Evolutionary conservation across 2,113 vertebrate genomes (phyloP).

Genomic region (Pagrus major): DNA sequence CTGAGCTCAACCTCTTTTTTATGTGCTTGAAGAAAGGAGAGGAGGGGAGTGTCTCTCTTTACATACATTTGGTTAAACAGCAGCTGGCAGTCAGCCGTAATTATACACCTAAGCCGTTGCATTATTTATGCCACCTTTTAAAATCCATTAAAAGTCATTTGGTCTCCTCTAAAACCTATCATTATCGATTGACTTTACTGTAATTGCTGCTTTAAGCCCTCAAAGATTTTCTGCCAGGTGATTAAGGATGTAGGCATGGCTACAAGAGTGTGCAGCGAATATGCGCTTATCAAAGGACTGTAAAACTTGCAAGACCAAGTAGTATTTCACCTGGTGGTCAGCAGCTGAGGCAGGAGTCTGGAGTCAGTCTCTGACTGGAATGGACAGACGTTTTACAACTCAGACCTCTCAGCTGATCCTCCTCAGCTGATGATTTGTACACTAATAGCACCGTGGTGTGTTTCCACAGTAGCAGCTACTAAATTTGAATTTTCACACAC

Average conservation of each 20-base stretch:
- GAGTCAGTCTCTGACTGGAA: constrained; percentile 8
- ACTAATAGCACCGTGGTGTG: constrained; percentile 4
- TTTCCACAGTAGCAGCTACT: constrained; percentile 1
- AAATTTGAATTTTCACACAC: constrained; percentile 15
- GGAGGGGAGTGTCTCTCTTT: constrained; percentile 36
- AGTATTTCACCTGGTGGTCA: constrained; percentile 69
- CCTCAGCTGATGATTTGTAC: constrained; percentile 32
- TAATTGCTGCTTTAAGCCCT: constrained; percentile 83
- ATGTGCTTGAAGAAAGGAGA: constrained; percentile 1
- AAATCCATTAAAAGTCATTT: constrained; percentile 84
- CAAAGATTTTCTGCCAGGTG: constrained; percentile 82
- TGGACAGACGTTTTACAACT: constrained; percentile 38
- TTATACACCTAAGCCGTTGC: constrained; percentile 78
- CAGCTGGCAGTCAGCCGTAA: constrained; percentile 68
- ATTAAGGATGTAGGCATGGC: constrained; percentile 73
- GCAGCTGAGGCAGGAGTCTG: constrained; percentile 11
- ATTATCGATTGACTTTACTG: constrained; percentile 84
- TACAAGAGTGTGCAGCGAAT: constrained; percentile 48
- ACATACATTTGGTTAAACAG: constrained; percentile 78
- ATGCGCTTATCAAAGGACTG: constrained; percentile 62
- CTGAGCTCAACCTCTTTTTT: constrained; percentile 17
- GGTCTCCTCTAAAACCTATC: constrained; percentile 79
- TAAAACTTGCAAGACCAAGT: constrained; percentile 66
- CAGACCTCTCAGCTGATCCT: constrained; percentile 9
- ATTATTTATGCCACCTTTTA: constrained; percentile 85